Conservation (phyloP, 2,113 vertebrate species). For the Saguinus midas region DNA sequence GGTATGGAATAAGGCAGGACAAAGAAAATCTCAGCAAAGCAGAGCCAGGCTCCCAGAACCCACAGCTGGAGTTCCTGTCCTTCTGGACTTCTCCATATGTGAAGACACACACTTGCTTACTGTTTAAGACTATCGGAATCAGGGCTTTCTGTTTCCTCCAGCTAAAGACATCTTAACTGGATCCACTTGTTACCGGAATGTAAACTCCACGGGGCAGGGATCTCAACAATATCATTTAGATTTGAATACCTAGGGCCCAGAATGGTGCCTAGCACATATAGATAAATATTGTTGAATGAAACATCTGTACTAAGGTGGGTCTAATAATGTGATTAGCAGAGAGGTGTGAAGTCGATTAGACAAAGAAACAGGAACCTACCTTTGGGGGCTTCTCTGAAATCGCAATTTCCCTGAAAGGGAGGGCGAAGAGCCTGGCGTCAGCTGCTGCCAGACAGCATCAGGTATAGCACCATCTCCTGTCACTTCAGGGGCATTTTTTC, state of each 20-base stretch:
- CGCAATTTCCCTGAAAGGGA: background rate
- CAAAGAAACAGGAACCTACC: background rate
- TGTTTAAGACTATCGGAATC: background rate
- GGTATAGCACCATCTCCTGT: background rate
- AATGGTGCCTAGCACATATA: background rate
- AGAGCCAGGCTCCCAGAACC: too few species aligned
- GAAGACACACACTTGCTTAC: background rate
- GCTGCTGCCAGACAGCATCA: background rate
- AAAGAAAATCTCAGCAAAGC: background rate
- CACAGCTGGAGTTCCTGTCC: accelerated
- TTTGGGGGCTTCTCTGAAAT: background rate
- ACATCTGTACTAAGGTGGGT: background rate
- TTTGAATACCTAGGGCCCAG: background rate
- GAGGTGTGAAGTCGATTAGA: background rate
- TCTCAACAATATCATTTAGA: background rate
- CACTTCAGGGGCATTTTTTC: background rate
- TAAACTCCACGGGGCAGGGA: background rate
- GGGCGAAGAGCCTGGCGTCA: background rate
- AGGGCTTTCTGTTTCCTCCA: background rate
- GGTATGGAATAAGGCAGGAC: background rate
- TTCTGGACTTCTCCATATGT: background rate
- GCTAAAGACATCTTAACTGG: background rate
- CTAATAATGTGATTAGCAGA: background rate
- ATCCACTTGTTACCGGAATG: background rate
- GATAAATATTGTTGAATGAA: background rate